Evolutionary conservation across 2,113 vertebrate genomes (phyloP).

Genomic region (Strix uralensis): DNA sequence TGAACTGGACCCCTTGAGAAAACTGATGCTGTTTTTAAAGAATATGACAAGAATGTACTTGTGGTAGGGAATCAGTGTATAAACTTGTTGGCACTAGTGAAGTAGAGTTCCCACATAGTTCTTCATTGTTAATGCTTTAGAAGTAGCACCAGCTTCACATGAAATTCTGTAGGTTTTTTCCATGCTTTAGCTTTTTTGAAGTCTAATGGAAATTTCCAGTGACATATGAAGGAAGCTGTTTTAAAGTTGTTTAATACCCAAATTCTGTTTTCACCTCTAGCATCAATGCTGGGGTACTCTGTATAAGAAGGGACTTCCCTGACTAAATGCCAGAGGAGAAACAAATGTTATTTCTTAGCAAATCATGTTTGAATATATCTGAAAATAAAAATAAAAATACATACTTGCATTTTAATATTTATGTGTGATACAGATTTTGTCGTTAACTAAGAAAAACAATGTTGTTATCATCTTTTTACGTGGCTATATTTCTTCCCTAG

Average conservation of each 20-base stretch:
- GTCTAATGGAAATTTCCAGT: neutral
- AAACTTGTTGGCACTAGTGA: neutral
- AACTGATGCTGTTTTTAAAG: neutral
- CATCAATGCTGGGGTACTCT: neutral
- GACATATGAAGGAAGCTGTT: neutral
- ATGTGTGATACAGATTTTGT: neutral
- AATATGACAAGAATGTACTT: neutral
- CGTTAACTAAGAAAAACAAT: neutral
- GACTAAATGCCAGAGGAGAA: neutral
- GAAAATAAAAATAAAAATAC: neutral
- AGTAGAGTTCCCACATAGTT: neutral
- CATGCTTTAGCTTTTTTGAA: neutral
- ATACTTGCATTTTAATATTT: neutral
- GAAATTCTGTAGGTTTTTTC: neutral
- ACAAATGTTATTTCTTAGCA: neutral
- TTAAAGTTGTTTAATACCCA: neutral
- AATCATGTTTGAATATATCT: neutral
- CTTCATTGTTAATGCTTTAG: neutral
- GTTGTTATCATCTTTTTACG: neutral
- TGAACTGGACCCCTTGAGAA: neutral
- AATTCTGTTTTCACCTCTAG: neutral
- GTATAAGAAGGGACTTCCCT: neutral
- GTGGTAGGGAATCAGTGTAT: neutral
- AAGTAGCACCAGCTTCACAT: neutral
- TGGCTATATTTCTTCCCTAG: neutral